A percentile compares a stretch with the other conserved stretches of the same genome.
Conservation (phyloP, 2,797 vertebrate species). For the Eleutherodactylus coqui region DNA sequence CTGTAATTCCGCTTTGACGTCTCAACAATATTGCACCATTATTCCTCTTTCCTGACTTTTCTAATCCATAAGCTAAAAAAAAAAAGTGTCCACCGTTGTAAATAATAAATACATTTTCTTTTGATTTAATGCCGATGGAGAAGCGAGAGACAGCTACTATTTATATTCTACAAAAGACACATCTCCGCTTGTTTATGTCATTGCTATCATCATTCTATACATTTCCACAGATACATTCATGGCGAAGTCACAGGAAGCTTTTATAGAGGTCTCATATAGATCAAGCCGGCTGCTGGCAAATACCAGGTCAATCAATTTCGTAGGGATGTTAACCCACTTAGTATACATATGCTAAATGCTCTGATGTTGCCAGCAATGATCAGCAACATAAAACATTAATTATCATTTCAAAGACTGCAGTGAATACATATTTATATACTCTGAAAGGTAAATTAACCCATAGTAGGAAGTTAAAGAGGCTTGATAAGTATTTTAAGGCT, state of each 20-base stretch:
- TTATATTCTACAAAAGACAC: constrained; percentile 32
- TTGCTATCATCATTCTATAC: not conserved
- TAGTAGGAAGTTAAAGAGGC: not conserved
- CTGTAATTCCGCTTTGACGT: not conserved
- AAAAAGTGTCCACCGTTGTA: not conserved
- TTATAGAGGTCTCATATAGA: not conserved
- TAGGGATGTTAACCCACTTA: not conserved
- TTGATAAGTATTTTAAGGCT: not conserved
- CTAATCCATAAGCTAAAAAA: constrained; percentile 10
- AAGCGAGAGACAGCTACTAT: constrained; percentile 38
- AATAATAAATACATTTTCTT: constrained; percentile 51
- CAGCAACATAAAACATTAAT: constrained; percentile 1
- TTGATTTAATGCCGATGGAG: constrained; percentile 41
- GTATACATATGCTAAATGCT: constrained; percentile 9
- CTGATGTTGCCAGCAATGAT: not conserved
- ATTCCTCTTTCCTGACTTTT: constrained; percentile 4
- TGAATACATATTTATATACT: not conserved
- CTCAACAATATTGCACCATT: not conserved
- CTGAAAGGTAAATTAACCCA: not conserved
- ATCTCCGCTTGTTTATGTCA: constrained; percentile 37
- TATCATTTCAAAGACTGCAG: not conserved
- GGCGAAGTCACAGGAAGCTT: not conserved
- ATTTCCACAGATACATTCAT: constrained; percentile 20
- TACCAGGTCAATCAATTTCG: constrained; percentile 30
- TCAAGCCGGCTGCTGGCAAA: not conserved